Percentiles rank a stretch among this genome's conserved stretches.
phyloP scores from a whole-genome alignment of 2,797 vertebrate genomes.

The Lacerta viridis region DNA sequence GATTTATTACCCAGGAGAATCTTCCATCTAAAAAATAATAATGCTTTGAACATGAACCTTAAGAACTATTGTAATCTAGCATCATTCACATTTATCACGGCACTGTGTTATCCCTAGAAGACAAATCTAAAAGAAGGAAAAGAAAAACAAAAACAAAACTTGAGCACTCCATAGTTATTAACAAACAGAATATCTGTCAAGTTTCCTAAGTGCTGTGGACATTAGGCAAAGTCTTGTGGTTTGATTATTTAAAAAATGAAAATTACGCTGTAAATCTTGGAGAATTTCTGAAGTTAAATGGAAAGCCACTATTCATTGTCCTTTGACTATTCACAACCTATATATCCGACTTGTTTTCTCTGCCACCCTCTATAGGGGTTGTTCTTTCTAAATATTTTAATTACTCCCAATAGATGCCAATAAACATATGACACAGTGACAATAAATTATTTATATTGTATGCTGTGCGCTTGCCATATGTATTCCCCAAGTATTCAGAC shows the following conservation, averaged over 20 bases:
- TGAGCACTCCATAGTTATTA: background rate
- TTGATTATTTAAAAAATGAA: background rate
- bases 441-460: no score
- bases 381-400: no score
- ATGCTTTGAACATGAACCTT: slow-evolving; percentile 1
- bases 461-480: no score
- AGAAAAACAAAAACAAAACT: background rate
- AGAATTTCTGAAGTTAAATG: background rate
- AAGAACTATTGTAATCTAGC: slow-evolving; percentile 7
- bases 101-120: background rate
- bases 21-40: slow-evolving; percentile 5
- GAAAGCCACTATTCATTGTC: background rate
- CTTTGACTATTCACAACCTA: no score
- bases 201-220: background rate
- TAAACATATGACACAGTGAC: no score
- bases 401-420: no score
- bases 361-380: no score
- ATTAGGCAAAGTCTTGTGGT: background rate
- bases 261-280: background rate
- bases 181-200: background rate
- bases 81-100: background rate
- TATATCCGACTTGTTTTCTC: no score
- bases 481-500: no score
- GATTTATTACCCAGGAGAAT: slow-evolving; percentile 27
- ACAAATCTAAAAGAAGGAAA: background rate